phyloP scores from a whole-genome alignment of 1,140 invertebrate genomes.

The Rhopalosiphum maidis region DNA sequence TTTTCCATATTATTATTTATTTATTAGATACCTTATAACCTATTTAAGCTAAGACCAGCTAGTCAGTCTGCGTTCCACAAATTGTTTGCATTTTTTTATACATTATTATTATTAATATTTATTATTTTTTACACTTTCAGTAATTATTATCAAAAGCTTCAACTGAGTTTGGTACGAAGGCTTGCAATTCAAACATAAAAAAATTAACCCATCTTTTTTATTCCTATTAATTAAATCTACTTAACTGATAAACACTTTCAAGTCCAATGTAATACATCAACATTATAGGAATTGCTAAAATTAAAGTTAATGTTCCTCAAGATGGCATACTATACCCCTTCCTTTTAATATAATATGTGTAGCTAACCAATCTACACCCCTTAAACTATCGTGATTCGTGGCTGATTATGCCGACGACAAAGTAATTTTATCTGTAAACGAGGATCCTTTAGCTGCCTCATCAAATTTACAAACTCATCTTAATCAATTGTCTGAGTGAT shows the following conservation, averaged over 20 bases:
- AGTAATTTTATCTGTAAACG: background rate
- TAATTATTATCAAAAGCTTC: conserved; percentile 60
- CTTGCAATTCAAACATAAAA: background rate
- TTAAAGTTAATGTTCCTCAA: background rate
- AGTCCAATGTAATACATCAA: background rate
- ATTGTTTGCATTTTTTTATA: too few species aligned
- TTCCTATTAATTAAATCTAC: conserved; percentile 7
- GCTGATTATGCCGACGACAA: background rate
- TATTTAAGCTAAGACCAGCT: too few species aligned
- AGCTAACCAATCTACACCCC: background rate
- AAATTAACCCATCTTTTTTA: background rate
- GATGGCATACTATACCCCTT: background rate
- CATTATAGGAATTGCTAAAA: background rate
- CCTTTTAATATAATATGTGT: background rate
- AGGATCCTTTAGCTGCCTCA: background rate
- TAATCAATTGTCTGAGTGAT: too few species aligned
- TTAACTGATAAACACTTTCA: background rate
- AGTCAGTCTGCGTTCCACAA: too few species aligned
- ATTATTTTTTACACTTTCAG: too few species aligned
- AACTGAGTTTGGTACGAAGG: background rate
- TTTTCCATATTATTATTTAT: too few species aligned
- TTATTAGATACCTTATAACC: too few species aligned
- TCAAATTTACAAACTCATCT: too few species aligned
- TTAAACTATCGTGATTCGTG: background rate
- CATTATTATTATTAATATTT: too few species aligned